These are phyloP conservation scores for Burhinus oedicnemus DNA, from an alignment of 2,113 vertebrate species.

Conservation along the genomic window DNA sequence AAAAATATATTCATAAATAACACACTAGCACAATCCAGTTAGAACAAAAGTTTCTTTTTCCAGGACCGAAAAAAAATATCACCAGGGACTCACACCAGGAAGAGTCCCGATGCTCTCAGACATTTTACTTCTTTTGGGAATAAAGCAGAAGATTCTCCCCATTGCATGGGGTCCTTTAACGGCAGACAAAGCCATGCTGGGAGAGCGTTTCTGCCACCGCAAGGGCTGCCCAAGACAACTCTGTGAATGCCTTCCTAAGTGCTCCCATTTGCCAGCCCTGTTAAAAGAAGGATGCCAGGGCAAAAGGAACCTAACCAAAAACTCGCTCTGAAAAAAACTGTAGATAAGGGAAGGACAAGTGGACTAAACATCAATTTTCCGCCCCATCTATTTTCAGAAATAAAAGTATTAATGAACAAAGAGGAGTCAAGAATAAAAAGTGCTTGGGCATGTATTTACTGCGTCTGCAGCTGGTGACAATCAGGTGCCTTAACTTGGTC, in stretches of 20 bases:
- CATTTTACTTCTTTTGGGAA: background rate
- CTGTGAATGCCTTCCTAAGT: background rate
- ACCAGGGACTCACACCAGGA: background rate
- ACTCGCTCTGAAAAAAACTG: background rate
- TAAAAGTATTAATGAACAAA: background rate
- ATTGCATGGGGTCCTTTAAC: background rate
- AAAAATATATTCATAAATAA: background rate
- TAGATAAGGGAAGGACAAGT: background rate
- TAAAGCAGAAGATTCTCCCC: background rate
- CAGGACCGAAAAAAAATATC: background rate
- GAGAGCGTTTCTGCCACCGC: background rate
- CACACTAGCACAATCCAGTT: background rate
- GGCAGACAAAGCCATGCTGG: background rate
- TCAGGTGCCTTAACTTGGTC: background rate
- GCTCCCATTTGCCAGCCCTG: background rate
- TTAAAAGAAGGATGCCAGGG: background rate
- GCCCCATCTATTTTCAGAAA: background rate
- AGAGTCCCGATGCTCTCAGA: background rate
- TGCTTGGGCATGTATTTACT: background rate
- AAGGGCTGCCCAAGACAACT: background rate
- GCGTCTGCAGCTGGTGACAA: background rate
- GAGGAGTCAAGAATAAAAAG: background rate
- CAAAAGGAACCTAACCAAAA: background rate
- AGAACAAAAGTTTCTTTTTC: background rate
- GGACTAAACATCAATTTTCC: rapidly evolving